phyloP scores from a whole-genome alignment of 2,888 invertebrate species.

The Beris chalybata region DNA sequence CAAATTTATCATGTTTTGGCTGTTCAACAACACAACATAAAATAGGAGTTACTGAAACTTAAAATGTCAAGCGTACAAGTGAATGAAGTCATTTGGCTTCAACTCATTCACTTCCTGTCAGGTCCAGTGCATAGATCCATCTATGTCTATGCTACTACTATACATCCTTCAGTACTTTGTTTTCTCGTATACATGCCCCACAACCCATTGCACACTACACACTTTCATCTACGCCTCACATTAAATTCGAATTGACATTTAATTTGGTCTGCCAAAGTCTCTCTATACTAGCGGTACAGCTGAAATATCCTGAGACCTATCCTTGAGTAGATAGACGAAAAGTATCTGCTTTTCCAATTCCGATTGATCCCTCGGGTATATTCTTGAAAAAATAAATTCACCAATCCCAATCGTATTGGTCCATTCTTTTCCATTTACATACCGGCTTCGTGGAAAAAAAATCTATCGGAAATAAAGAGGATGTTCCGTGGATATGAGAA shows the following conservation, averaged over 20 bases:
- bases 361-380: conserved; percentile 36
- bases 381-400: conserved; percentile 5
- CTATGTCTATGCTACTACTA: no score
- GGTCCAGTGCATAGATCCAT: no score
- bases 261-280: conserved; percentile 31
- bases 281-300: conserved; percentile 8
- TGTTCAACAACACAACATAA: no score
- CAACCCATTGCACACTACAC: no score
- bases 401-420: conserved; percentile 4
- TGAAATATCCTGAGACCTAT: conserved; percentile 17
- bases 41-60: no score
- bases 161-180: no score
- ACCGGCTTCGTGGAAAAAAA: conserved; percentile 6
- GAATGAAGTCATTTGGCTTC: no score
- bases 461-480: conserved; percentile 10
- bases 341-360: conserved; percentile 37
- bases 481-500: conserved; percentile 6
- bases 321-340: conserved; percentile 18
- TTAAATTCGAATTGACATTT: conserved; percentile 37
- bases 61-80: no score
- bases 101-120: no score
- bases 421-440: conserved; percentile 7
- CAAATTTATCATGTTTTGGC: no score
- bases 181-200: no score
- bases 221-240: conserved; percentile 10